phyloP scores from a whole-genome alignment of 1,140 invertebrate genomes.

The Parapsyche elsis region DNA sequence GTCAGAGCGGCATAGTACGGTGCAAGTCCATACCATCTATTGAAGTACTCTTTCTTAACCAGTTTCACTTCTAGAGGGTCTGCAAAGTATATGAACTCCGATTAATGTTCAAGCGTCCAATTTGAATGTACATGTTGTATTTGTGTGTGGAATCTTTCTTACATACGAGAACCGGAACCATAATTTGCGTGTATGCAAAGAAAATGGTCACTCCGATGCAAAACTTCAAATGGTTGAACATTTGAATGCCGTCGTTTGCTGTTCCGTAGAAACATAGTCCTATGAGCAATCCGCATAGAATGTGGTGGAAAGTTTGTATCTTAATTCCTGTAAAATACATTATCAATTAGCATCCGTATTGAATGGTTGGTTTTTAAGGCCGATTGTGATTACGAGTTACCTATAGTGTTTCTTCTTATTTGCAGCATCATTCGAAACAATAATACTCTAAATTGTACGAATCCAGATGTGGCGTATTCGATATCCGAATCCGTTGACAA shows the following conservation, averaged over 20 bases:
- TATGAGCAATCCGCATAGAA: slow-evolving; percentile 69
- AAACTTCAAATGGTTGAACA: slow-evolving; percentile 76
- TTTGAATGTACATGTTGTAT: slow-evolving; percentile 13
- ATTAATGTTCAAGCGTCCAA: background rate
- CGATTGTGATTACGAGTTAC: slow-evolving; percentile 31
- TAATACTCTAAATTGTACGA: slow-evolving; percentile 60
- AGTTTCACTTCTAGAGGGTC: slow-evolving; percentile 84
- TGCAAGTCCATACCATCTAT: slow-evolving; percentile 84
- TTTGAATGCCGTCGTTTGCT: slow-evolving; percentile 71
- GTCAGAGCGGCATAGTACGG: slow-evolving; percentile 84
- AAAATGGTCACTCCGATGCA: slow-evolving; percentile 74
- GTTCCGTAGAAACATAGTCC: slow-evolving; percentile 71
- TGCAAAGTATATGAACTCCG: slow-evolving; percentile 60
- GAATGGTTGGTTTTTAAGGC: no score
- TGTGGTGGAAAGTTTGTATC: slow-evolving; percentile 72
- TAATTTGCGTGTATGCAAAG: slow-evolving; percentile 74
- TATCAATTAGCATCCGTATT: no score
- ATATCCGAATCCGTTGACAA: slow-evolving; percentile 49
- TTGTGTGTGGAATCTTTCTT: slow-evolving; percentile 58
- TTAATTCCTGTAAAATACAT: slow-evolving; percentile 63
- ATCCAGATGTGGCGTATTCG: slow-evolving; percentile 57
- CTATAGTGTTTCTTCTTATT: slow-evolving; percentile 59
- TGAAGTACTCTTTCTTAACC: slow-evolving; percentile 84
- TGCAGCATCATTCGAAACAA: slow-evolving; percentile 60
- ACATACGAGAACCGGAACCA: slow-evolving; percentile 73